Conservation (phyloP, 2,888 invertebrate species). For the Cremastinae sp. region DNA sequence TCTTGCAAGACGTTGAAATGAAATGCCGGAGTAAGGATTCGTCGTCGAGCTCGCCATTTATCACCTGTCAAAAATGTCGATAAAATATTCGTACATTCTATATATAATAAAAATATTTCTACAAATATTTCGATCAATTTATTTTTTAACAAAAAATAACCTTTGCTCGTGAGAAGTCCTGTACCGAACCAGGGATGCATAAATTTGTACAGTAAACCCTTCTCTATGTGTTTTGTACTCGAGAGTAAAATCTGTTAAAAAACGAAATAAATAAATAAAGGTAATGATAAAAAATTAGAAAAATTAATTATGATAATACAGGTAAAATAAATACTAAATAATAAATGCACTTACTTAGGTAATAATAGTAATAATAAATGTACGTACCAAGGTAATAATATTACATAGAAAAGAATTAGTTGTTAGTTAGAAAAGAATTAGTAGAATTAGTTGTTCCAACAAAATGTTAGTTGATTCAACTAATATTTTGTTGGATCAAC, state of each 20-base stretch:
- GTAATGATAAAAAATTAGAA: neutral
- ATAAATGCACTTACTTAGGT: no score
- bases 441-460: no score
- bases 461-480: no score
- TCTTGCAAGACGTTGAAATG: constrained; percentile 83
- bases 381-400: no score
- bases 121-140: neutral
- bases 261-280: neutral
- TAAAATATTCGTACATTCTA: neutral
- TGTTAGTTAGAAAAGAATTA: no score
- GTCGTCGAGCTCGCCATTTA: constrained; percentile 83
- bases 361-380: no score
- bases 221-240: constrained; percentile 72
- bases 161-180: constrained; percentile 74
- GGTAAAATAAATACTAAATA: no score
- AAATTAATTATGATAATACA: no score
- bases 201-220: constrained; percentile 75
- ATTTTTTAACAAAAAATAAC: constrained; percentile 58
- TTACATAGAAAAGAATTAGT: no score
- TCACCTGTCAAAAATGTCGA: constrained; percentile 67
- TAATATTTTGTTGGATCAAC: no score
- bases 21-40: constrained; percentile 83
- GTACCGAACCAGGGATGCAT: constrained; percentile 77
- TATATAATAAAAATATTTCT: neutral
- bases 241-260: constrained; percentile 67